A percentile compares a stretch with the other conserved stretches of the same genome.
Evolutionary conservation across 1,140 invertebrate species (phyloP).

Genomic region (Rhagoletis zephyria): DNA sequence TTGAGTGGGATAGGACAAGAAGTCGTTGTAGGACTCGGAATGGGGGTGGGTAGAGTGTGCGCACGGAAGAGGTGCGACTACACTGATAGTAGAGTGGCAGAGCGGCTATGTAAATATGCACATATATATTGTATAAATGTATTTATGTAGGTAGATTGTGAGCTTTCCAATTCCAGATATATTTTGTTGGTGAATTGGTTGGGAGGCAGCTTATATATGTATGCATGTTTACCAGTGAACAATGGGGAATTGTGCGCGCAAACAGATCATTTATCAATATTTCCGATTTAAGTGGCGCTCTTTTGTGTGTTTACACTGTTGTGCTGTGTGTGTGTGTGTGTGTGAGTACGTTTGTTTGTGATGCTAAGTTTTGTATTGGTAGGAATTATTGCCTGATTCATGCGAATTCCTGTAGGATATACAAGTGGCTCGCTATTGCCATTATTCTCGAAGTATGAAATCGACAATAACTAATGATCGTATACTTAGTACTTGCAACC

Average conservation of each 20-base stretch:
- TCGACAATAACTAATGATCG: no score
- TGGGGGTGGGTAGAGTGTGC: neutral
- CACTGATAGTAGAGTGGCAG: neutral
- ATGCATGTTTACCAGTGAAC: neutral
- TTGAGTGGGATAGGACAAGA: neutral
- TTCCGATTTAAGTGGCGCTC: conserved; percentile 52
- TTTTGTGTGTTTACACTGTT: conserved; percentile 36
- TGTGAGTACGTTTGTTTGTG: neutral
- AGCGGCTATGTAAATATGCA: neutral
- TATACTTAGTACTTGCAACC: no score
- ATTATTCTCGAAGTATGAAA: no score
- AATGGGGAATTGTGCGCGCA: conserved; percentile 49
- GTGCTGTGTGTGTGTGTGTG: neutral
- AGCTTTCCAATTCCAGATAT: neutral
- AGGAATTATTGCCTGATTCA: conserved; percentile 31
- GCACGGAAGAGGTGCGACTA: neutral
- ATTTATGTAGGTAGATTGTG: neutral
- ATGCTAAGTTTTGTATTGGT: neutral
- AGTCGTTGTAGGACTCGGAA: no score
- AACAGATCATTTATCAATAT: conserved; percentile 55
- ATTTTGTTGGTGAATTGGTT: neutral
- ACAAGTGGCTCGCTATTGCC: neutral
- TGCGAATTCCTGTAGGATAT: neutral
- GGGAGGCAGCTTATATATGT: neutral
- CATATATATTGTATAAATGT: neutral